Base-by-base conservation (phyloP, 2,113 vertebrate genomes). In the Atractosteus spatula region DNA sequence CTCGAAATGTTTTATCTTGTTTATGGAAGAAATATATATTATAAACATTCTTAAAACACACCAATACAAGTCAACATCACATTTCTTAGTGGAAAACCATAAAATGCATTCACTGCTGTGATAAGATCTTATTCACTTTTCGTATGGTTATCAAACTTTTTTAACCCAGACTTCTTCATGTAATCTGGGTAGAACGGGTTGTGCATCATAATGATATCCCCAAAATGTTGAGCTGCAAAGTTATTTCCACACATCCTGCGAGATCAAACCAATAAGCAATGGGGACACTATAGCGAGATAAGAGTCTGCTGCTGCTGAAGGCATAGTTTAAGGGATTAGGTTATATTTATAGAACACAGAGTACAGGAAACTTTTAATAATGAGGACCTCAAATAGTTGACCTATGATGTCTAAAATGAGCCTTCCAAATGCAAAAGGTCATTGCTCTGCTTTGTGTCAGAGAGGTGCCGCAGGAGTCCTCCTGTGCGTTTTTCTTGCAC, bases 351-450 rank as follows among this genome's bases (percentile, higher is more conserved):
- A 78, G 82, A 84, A 76, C 71, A 80, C 69, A 66, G 72, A 71
- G 66, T 74, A 81, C 84, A 86, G 85, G 87, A 89, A 90, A 85
- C 83, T 68, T 79, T 87, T 86, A 84, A 87, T 83, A 75, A 83
- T 77, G 71, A 81, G 76, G 73, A 82, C 80, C 77, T 82, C 82
- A 74, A 76, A 75, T 41, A 80, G 70, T 42, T 79, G 78, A 83
- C 83, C 81, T 81, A 66, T 85, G 78, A 81, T 76, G 79, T 82
- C 81, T 77, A 72, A 80, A 82, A 82, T 81, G 78, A 83, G 71
- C 68, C 77, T 79, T 79, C 80, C 68, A 86, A 78, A 84, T 86
- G 80, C 88, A 90, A 85, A 82, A 83, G 75, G 82, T 84, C 51
- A 55, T 16, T 11, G 29, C 6, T 62, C 70, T 64, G 29, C 70